Evolutionary conservation across 2,888 invertebrate genomes (phyloP).

Genomic region (Xylocampa areola): DNA sequence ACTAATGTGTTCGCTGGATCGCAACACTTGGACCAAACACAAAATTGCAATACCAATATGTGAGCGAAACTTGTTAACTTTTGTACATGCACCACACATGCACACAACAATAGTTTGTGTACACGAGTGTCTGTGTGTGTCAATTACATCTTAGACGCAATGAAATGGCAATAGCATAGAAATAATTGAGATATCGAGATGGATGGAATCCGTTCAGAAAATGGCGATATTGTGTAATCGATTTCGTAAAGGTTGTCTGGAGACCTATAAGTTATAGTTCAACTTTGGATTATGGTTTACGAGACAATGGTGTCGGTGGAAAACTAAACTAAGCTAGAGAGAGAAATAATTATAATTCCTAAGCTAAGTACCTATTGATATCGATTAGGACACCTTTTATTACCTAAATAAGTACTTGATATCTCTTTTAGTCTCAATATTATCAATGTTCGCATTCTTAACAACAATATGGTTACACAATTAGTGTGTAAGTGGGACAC

Average conservation of each 20-base stretch:
- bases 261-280: conserved; percentile 17
- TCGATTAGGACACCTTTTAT: too few species aligned
- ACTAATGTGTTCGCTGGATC: too few species aligned
- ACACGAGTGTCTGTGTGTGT: conserved; percentile 7
- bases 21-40: conserved; percentile 21
- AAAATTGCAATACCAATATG: conserved; percentile 32
- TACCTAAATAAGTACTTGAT: neutral
- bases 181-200: conserved; percentile 44
- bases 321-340: too few species aligned
- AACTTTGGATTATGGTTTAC: conserved; percentile 1
- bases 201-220: conserved; percentile 21
- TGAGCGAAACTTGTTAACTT: conserved; percentile 47
- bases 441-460: conserved; percentile 10
- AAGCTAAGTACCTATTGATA: neutral
- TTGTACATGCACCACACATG: conserved; percentile 14
- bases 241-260: conserved; percentile 20
- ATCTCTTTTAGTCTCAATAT: neutral
- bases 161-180: conserved; percentile 28
- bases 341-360: too few species aligned
- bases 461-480: conserved; percentile 3
- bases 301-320: neutral
- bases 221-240: conserved; percentile 36
- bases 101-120: conserved; percentile 6
- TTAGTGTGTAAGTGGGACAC: conserved; percentile 28
- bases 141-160: conserved; percentile 40